These are phyloP conservation scores for Scortum barcoo DNA, from an alignment of 2,113 vertebrate species.

Conservation along the genomic window DNA sequence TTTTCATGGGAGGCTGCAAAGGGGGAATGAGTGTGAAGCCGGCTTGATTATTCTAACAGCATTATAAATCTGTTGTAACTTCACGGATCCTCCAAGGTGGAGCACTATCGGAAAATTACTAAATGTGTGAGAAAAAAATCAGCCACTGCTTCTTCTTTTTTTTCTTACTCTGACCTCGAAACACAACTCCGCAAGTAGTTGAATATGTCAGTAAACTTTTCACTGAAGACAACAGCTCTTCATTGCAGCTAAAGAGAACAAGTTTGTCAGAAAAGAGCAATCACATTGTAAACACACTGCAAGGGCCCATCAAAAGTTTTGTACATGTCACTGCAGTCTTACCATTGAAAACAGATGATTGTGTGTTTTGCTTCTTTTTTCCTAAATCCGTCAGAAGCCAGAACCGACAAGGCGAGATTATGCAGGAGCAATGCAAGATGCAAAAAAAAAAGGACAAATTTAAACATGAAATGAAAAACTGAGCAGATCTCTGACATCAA, in stretches of 20 bases:
- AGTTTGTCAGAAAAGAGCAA: slow-evolving; percentile 10
- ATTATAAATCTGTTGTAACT: slow-evolving; percentile 2
- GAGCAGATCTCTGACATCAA: slow-evolving; percentile 19
- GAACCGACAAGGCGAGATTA: background rate
- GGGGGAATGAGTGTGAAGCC: background rate
- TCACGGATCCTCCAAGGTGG: background rate
- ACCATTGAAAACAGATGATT: slow-evolving; percentile 39
- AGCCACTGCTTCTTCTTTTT: background rate
- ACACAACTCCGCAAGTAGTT: background rate
- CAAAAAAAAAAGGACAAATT: background rate
- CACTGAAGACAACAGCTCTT: background rate
- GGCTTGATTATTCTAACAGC: slow-evolving; percentile 2
- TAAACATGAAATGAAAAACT: background rate
- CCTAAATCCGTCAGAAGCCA: background rate
- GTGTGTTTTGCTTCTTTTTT: slow-evolving; percentile 19
- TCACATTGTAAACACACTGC: slow-evolving; percentile 26
- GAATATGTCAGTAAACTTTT: background rate
- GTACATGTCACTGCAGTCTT: slow-evolving; percentile 5
- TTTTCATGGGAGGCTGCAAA: slow-evolving; percentile 44
- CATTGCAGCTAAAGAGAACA: background rate
- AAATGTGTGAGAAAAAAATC: background rate
- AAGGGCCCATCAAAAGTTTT: slow-evolving; percentile 35
- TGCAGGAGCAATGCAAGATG: background rate
- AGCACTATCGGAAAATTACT: background rate
- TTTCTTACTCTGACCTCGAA: background rate